Evolutionary conservation across 2,797 vertebrate genomes (phyloP), one percentile per base, ranked within the genome.

Genomic region (Oreortyx pictus): DNA sequence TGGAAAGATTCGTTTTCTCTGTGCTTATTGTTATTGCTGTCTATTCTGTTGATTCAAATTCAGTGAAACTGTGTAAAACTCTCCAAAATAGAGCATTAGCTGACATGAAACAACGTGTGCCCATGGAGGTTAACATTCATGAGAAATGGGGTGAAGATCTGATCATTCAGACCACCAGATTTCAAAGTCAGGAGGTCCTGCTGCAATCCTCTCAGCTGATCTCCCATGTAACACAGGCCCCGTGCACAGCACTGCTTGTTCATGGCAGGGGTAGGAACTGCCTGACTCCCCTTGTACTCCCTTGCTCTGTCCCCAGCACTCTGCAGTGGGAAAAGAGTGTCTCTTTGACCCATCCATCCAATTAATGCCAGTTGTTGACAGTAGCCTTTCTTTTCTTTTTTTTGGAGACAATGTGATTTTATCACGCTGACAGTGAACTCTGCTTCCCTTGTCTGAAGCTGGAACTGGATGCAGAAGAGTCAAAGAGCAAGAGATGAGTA

Each of bases 381-480:
- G 78, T 49, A 82, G 57, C 56, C 47, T 82, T 91, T 94, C 43
- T 94, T 61, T 74, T 50, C 1, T 46, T 56, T 50, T 72, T 84
- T 82, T 66, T 79, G 2, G 44, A 79, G 78, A 90, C 39, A 88
- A 41, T 50, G 50, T 89, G 82, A 90, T 93, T 89, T 96, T 86
- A 89, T 93, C 67, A 71, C 0, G 1, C 73, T 90, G 83, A 56
- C 66, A 41, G 65, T 89, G 90, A 96, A 72, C 60, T 92, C 43
- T 54, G 1, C 62, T 92, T 70, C 67, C 24, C 85, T 91, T 83
- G 78, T 93, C 86, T 96, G 93, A 92, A 84, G 75, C 83, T 93
- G 82, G 82, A 93, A 86, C 82, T 95, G 89, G 89, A 89, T 82
- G 93, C 64, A 90, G 85, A 90, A 92, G 76, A 94, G 86, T 88